Evolutionary conservation across 2,113 vertebrate species (phyloP), one percentile per base, ranked within the genome.

Genomic region (Microcebus griseorufus): DNA sequence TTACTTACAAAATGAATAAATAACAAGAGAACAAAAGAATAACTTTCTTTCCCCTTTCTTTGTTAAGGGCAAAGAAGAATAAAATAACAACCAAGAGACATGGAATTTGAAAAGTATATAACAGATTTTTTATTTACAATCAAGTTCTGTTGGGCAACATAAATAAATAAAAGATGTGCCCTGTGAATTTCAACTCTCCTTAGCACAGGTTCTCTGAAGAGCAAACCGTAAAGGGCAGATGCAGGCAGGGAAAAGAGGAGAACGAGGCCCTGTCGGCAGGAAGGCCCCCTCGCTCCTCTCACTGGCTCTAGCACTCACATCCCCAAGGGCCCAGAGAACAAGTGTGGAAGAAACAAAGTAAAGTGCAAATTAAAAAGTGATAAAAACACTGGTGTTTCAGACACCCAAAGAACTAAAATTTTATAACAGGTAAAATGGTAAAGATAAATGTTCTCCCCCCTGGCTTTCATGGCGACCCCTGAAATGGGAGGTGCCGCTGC

Each of bases 311-410:
- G 89, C 96, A 93, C 88, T 96, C 25, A 4, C n/a, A 84, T 92
- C 97, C 96, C 78, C 17, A 37, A 14, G 64, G 64, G 87, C 51
- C 83, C 58, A 94, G 95, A 87, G 98, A 97, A 97, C 97, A 75
- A 92, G 95, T 45, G 39, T 0, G 58, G 92, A 91, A 96, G 98
- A 93, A 93, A 98, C 98, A 90, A 90, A 98, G 98, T 99, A 99
- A 99, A 99, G 99, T 99, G 99, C 99, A 99, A 99, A 98, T 98
- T 96, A 98, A 97, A 98, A 98, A 95, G 98, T 97, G 97, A 97
- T 95, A 96, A 82, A 89, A 97, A 76, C 70, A 89, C 93, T 90
- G 97, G 98, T 96, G 98, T 97, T 97, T 97, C 97, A 6, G 95
- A 97, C 96, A 92, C 92, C 96, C 65, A 2, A 82, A 0, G 67